A percentile compares a stretch with the other conserved stretches of the same genome.
These are phyloP conservation scores for Priocnemis perturbator DNA, from an alignment of 2,888 invertebrate genomes.

Conservation along the genomic window DNA sequence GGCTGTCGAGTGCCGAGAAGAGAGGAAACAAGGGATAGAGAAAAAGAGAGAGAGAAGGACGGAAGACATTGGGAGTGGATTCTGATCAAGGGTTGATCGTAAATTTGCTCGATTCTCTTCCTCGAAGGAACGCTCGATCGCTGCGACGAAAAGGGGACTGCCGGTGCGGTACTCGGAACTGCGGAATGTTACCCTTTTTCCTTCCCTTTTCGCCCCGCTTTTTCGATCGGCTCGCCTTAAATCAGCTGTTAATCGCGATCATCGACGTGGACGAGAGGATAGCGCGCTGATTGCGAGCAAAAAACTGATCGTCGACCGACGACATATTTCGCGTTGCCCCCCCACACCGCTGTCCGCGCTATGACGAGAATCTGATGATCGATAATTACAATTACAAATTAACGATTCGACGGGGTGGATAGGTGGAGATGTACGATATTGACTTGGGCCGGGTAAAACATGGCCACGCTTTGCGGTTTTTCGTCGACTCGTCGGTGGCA, in stretches of 20 bases:
- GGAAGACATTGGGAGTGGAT: constrained; percentile 22
- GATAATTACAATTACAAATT: no score
- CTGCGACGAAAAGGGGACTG: constrained; percentile 7
- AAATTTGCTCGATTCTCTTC: constrained; percentile 48
- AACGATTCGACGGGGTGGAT: no score
- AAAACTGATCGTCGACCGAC: neutral
- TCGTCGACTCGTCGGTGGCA: no score
- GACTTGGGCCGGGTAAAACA: no score
- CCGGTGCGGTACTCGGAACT: constrained; percentile 39
- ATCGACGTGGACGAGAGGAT: constrained; percentile 12
- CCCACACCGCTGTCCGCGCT: no score
- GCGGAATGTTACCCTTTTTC: constrained; percentile 38
- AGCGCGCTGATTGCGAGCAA: constrained; percentile 6
- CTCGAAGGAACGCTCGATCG: constrained; percentile 27
- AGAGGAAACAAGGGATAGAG: no score
- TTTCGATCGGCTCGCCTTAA: constrained; percentile 14
- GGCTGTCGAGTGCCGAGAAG: neutral
- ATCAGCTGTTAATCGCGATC: constrained; percentile 48
- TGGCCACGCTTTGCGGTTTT: no score
- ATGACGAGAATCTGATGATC: no score
- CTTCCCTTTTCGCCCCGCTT: neutral
- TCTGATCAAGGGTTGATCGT: constrained; percentile 43
- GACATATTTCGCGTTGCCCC: no score
- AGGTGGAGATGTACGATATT: no score
- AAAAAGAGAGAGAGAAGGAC: constrained; percentile 8